A percentile compares a stretch with the other conserved stretches of the same genome.
Evolutionary conservation across 2,888 invertebrate genomes (phyloP).

Genomic region (Ectemnius cavifrons): DNA sequence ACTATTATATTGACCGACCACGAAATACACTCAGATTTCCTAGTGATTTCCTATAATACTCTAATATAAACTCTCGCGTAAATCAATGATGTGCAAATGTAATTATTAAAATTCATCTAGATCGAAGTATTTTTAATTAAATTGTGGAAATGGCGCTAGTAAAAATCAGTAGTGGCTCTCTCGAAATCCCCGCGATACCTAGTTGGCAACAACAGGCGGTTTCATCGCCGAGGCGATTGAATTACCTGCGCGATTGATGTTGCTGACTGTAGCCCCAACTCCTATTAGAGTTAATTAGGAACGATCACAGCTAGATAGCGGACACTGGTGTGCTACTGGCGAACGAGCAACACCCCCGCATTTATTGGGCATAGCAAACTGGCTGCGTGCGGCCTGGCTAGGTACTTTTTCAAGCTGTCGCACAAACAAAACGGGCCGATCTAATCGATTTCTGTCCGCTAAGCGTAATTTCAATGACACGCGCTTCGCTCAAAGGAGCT

Average conservation of each 20-base stretch:
- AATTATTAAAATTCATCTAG: too few relatives aligned
- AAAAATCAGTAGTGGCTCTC: too few relatives aligned
- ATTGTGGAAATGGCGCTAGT: too few relatives aligned
- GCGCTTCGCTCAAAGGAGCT: neutral
- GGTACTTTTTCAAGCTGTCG: neutral
- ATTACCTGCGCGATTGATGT: conserved; percentile 21
- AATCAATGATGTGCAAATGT: too few relatives aligned
- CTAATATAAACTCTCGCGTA: too few relatives aligned
- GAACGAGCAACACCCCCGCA: conserved; percentile 12
- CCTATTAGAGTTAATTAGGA: conserved; percentile 22
- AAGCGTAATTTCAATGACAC: neutral
- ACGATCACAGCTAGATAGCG: conserved; percentile 11
- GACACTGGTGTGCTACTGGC: neutral
- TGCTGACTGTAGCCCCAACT: neutral
- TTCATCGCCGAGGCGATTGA: neutral
- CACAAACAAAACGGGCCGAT: neutral
- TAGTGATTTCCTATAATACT: too few relatives aligned
- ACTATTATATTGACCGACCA: too few relatives aligned
- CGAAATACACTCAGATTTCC: too few relatives aligned
- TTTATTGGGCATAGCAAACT: neutral
- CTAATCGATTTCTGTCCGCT: neutral
- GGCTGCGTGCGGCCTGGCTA: neutral
- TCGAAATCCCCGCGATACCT: too few relatives aligned
- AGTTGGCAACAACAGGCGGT: too few relatives aligned
- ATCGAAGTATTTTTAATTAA: too few relatives aligned